Base-by-base conservation (phyloP, 2,888 invertebrate species). In the Tricholauxania praeusta region DNA sequence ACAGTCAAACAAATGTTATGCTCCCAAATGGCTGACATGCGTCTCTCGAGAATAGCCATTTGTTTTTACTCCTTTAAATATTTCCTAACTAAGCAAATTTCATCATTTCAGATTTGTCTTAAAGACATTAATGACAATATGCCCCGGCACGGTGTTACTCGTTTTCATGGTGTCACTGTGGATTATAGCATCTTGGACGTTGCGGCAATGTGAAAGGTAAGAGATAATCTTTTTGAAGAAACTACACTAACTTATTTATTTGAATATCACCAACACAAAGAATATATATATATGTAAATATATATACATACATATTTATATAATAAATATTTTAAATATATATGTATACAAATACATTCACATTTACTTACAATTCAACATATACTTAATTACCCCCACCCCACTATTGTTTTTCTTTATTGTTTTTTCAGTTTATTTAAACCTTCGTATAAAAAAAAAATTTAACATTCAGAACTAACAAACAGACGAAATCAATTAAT, bases 111-210 rank as follows among this genome's bases (percentile, higher is more conserved):
- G 92, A 87, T 96, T 96, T 89, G 97, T 98, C 84, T 91, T 98
- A 86, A 98, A 98, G 90, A 99, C 99, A 77, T 91, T 99, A 82
- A 99, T 99, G 99, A 99, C 99, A 87, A 98, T 99, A 88, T 99
- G 99, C 89, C 99, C 99, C 71, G 99, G 93, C 88, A 98, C 93
- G 78, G 98, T 99, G 82, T 92, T 99, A 83, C 91, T 99, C 84
- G 98, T 99, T 80, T 98, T 99, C 91, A 99, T 99, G 96, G 97
- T 99, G 79, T 98, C 98, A 12, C 90, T 99, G 77, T 99, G 99
- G 99, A 97, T 99, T 88, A 98, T 99, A 83, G 99, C 99, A 79
- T 98, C 97, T 85, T 99, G 99, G 99, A 97, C 98, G 77, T 90
- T 99, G 81, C 92, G 99, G 80, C 97, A 98, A 83, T 99, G 99